A percentile compares a stretch with the other conserved stretches of the same genome.
These are phyloP conservation scores for Notechis scutatus DNA, from an alignment of 2,113 vertebrate species.

Conservation along the genomic window DNA sequence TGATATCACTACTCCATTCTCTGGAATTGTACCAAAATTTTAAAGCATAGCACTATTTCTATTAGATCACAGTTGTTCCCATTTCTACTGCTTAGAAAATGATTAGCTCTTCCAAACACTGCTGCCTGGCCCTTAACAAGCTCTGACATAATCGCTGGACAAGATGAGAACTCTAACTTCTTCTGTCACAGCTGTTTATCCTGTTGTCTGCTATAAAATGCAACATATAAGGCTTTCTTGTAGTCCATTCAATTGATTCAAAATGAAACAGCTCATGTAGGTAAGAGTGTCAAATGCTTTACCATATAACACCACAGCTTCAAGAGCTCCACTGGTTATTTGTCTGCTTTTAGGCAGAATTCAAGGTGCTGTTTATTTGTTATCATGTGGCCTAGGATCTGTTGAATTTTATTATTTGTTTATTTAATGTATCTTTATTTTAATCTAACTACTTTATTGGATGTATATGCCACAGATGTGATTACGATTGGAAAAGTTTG, in stretches of 20 bases:
- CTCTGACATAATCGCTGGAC: neutral
- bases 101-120: neutral
- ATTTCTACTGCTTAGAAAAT: neutral
- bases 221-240: neutral
- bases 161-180: neutral
- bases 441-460: neutral
- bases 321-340: neutral
- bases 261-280: neutral
- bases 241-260: neutral
- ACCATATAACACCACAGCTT: neutral
- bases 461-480: neutral
- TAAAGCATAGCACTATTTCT: neutral
- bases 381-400: neutral
- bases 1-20: neutral
- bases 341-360: neutral
- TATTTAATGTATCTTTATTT: neutral
- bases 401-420: neutral
- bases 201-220: neutral
- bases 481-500: neutral
- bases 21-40: neutral
- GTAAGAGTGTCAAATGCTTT: neutral
- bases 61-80: neutral
- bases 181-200: neutral
- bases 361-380: neutral
- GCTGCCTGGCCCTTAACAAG: neutral